phyloP scores from a whole-genome alignment of 2,113 vertebrate species.

The Pycnonotus jocosus region DNA sequence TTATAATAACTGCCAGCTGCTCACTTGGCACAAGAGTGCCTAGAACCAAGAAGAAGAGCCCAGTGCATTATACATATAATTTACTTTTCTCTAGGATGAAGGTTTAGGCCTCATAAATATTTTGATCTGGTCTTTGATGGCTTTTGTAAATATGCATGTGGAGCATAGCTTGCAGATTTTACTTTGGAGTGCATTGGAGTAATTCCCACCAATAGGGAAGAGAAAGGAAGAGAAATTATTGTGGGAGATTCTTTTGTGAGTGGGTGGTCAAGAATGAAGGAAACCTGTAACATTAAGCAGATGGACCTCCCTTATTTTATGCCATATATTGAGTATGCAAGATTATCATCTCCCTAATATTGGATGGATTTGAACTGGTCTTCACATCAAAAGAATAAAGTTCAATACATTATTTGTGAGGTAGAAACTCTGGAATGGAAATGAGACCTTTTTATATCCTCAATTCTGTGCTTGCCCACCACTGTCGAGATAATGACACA shows the following conservation, averaged over 20 bases:
- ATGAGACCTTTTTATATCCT: background rate
- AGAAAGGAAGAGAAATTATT: background rate
- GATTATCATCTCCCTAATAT: background rate
- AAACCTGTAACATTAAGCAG: background rate
- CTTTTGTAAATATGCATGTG: background rate
- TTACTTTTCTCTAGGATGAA: constrained; percentile 9
- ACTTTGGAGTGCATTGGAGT: background rate
- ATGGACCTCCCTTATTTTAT: background rate
- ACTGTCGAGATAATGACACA: background rate
- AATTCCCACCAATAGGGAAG: background rate
- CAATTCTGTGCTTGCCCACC: background rate
- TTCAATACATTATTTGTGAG: background rate
- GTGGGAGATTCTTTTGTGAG: background rate
- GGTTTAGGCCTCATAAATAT: constrained; percentile 15
- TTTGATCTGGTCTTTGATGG: background rate
- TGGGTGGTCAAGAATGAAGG: constrained; percentile 20
- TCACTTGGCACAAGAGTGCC: constrained; percentile 14
- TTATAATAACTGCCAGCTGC: constrained; percentile 41
- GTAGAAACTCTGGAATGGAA: background rate
- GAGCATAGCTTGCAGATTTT: background rate
- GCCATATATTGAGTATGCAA: background rate
- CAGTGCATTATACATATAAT: background rate
- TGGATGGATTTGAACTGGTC: background rate
- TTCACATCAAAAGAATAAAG: background rate
- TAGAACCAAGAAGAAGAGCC: background rate